Evolutionary conservation across 1,140 invertebrate genomes (phyloP).

Genomic region (Bombyx mori): ASM3026992v2 NC_085119.1:2907501-2908000

Average conservation of each 20-base stretch:
- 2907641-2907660: too few relatives aligned
- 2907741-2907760: neutral
- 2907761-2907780: conserved; percentile 3
- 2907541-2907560: conserved; percentile 48
- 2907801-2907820: conserved; percentile 50
- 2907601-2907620: conserved; percentile 38
- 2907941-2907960: conserved; percentile 26
- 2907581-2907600: conserved; percentile 57
- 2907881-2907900: too few relatives aligned
- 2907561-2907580: conserved; percentile 36
- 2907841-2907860: too few relatives aligned
- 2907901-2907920: too few relatives aligned
- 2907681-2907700: too few relatives aligned
- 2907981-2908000: conserved; percentile 40
- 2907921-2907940: too few relatives aligned
- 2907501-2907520: too few relatives aligned
- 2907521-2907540: neutral
- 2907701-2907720: too few relatives aligned
- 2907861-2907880: too few relatives aligned
- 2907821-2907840: too few relatives aligned
- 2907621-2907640: too few relatives aligned
- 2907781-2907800: conserved; percentile 5
- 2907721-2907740: neutral
- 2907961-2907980: conserved; percentile 9
- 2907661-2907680: too few relatives aligned